phyloP scores from a whole-genome alignment of 2,888 invertebrate genomes.

The Nymphalis c-album region DNA sequence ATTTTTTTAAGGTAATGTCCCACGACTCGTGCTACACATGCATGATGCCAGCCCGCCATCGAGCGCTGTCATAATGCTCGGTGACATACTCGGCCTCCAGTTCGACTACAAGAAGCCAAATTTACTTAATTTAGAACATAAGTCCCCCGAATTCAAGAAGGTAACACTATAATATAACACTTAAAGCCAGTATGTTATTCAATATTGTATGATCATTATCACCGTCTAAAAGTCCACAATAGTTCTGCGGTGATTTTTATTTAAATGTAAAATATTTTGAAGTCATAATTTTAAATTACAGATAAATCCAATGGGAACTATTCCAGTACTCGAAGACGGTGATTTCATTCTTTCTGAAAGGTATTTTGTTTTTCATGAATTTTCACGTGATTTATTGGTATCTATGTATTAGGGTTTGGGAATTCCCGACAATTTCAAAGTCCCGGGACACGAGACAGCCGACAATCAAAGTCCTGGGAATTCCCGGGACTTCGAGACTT shows the following conservation, averaged over 20 bases:
- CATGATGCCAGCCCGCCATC: conserved; percentile 52
- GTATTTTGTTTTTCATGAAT: conserved; percentile 37
- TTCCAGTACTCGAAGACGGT: conserved; percentile 57
- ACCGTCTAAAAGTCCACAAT: no score
- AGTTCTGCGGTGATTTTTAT: no score
- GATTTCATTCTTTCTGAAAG: conserved; percentile 58
- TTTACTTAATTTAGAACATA: conserved; percentile 46
- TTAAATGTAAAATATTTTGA: no score
- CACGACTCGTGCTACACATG: conserved; percentile 47
- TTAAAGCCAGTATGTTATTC: no score
- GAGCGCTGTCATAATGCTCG: conserved; percentile 50
- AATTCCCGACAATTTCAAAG: no score
- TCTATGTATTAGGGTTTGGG: no score
- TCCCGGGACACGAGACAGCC: no score
- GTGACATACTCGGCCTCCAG: conserved; percentile 49
- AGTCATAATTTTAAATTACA: conserved; percentile 37
- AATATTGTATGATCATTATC: no score
- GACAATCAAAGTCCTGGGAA: no score
- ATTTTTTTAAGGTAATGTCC: conserved; percentile 4
- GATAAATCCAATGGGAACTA: conserved; percentile 57
- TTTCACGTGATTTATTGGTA: no score
- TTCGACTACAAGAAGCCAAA: conserved; percentile 45
- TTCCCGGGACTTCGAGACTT: no score
- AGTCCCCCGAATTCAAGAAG: conserved; percentile 46
- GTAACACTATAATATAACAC: no score